These are phyloP conservation scores for Lepidurus arcticus DNA, from an alignment of 1,140 invertebrate genomes.

Conservation along the genomic window DNA sequence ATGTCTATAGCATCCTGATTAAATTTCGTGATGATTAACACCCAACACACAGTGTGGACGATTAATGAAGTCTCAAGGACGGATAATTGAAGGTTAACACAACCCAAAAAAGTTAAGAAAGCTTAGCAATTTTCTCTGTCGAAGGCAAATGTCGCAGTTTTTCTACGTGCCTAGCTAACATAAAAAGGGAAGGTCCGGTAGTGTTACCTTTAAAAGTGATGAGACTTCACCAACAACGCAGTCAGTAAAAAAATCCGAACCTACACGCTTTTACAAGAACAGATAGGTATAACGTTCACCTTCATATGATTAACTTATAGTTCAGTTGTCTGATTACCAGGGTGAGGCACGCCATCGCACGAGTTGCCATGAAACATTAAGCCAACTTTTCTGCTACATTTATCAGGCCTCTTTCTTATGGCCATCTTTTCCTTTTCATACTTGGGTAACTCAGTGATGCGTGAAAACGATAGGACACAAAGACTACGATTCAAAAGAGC, in stretches of 20 bases:
- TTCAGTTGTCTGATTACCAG: background rate
- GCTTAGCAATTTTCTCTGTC: background rate
- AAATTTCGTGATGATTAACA: slow-evolving; percentile 20
- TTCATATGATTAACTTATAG: background rate
- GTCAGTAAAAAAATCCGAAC: background rate
- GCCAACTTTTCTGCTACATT: background rate
- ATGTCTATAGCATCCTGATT: background rate
- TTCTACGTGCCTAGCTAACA: background rate
- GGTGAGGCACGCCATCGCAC: background rate
- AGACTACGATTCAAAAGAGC: background rate
- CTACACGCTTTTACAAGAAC: background rate
- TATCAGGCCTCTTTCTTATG: background rate
- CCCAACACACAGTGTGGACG: slow-evolving; percentile 20
- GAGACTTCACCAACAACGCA: background rate
- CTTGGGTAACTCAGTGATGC: slow-evolving; percentile 7
- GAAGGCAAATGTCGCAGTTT: background rate
- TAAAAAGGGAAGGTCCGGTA: background rate
- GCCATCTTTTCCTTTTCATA: background rate
- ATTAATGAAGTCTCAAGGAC: slow-evolving; percentile 20
- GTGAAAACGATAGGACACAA: background rate
- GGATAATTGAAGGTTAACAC: slow-evolving; percentile 19
- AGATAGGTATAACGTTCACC: background rate
- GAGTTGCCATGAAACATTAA: background rate
- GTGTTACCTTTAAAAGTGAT: background rate
- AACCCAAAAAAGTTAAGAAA: background rate